phyloP scores from a whole-genome alignment of 2,113 vertebrate species.

The Smithornis capensis region DNA sequence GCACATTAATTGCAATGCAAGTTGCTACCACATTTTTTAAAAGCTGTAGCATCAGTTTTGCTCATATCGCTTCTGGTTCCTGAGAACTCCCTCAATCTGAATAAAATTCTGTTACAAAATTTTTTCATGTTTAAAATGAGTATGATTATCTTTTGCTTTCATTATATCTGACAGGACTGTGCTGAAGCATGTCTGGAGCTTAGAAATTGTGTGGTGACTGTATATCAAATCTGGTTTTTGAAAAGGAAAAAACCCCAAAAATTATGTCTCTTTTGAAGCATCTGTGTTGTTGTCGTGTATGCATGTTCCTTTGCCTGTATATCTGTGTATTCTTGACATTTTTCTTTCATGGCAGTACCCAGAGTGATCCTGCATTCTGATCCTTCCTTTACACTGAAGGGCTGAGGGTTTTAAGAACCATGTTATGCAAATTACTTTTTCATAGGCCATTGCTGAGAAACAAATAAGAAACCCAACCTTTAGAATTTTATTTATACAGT shows the following conservation, averaged over 20 bases:
- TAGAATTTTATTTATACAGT: too few relatives aligned
- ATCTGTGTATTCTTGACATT: background rate
- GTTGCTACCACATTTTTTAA: background rate
- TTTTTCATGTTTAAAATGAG: background rate
- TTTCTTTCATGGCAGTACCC: background rate
- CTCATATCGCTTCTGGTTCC: background rate
- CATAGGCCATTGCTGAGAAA: background rate
- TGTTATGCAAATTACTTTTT: background rate
- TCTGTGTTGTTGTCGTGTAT: background rate
- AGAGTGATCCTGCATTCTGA: background rate
- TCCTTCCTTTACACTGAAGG: background rate
- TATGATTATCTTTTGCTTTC: background rate
- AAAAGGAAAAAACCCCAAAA: fast-evolving
- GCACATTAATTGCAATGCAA: background rate
- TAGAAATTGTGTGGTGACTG: background rate
- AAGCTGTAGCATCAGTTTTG: background rate
- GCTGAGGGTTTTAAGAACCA: background rate
- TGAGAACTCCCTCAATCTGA: background rate
- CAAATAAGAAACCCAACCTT: too few relatives aligned
- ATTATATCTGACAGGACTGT: background rate
- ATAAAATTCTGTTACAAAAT: background rate
- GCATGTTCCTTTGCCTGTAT: background rate
- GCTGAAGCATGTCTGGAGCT: background rate
- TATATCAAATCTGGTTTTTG: background rate
- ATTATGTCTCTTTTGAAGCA: background rate